Base-by-base conservation (phyloP, 2,888 invertebrate species). In the Deroplatys truncata region DNA sequence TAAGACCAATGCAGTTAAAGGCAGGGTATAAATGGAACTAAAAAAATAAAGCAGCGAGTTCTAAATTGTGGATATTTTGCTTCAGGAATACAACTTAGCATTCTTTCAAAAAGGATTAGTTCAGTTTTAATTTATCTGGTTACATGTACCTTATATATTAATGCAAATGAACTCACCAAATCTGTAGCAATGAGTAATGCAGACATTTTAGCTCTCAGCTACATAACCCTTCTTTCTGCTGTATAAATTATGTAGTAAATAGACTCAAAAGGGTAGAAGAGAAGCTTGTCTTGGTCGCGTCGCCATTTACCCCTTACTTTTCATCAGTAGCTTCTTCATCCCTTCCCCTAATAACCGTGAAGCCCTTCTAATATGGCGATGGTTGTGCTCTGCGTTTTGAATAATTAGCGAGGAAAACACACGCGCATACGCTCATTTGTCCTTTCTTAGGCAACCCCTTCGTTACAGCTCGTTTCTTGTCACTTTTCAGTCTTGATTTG, bases 341-440 rank as follows among this genome's bases (percentile, higher is more conserved):
- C 56, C 56, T 7, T 20, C 56, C 56, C 56, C 56, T 72, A 72
- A 72, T 72, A 72, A 72, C 56, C 56, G 56, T 72, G 86, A 86
- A 86, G 86, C 86, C 31, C n/a, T 43, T 43, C n/a, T 87, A 28
- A 87, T 87, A 87, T 87, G 82, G 83, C 31, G 84, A 89, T 85
- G 43, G 85, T 82, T 85, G 43, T 85, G 85, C 25, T 82, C 28
- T 83, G 28, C 87, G 83, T 87, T 82, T 82, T 90, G 90, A 90
- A 90, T 90, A 90, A 90, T 90, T 90, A 90, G 90, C 84, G 86
- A 89, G 85, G 89, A 90, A 89, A 90, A 90, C 90, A 88, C 89
- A 84, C 90, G 85, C 85, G 29, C 82, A 28, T n/a, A 20, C 72
- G 28, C 20, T n/a, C 43, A 28, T 31, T n/a, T 84, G 84, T 84